Conservation (phyloP, 2,113 vertebrate genomes). For the Diphyllodes magnificus region DNA sequence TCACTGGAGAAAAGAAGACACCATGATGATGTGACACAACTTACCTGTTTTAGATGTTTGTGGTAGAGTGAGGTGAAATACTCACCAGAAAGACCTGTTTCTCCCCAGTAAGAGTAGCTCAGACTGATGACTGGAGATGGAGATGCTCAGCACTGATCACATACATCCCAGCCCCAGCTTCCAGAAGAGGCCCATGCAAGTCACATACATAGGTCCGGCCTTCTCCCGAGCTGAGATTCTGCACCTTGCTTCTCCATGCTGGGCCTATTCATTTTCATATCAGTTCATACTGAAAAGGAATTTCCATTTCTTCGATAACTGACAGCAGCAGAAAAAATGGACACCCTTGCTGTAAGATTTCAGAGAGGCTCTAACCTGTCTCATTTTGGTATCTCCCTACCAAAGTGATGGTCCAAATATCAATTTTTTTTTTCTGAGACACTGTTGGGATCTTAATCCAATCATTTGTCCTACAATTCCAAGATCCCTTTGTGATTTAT, state of each 20-base stretch:
- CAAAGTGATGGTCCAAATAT: not conserved
- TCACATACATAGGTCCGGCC: not conserved
- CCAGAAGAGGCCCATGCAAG: not conserved
- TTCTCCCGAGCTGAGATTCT: not conserved
- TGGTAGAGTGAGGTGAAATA: not conserved
- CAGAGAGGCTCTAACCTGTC: not conserved
- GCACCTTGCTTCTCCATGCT: not conserved
- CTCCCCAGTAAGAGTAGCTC: not conserved
- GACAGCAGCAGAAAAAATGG: not conserved
- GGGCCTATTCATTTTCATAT: not conserved
- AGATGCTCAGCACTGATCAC: not conserved
- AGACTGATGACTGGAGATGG: not conserved
- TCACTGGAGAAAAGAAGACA: not conserved
- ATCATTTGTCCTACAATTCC: not conserved
- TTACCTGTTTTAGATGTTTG: not conserved
- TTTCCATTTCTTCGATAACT: not conserved
- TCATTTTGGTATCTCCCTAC: not conserved
- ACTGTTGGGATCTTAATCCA: not conserved
- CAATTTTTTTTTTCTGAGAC: not conserved
- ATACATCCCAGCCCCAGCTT: not conserved
- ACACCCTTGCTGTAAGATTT: not conserved
- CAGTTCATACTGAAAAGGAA: not conserved
- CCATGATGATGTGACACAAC: not conserved
- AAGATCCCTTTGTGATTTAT: not conserved
- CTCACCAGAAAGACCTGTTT: not conserved